Evolutionary conservation across 2,113 vertebrate species (phyloP).

Genomic region (Scalopus aquaticus): DNA sequence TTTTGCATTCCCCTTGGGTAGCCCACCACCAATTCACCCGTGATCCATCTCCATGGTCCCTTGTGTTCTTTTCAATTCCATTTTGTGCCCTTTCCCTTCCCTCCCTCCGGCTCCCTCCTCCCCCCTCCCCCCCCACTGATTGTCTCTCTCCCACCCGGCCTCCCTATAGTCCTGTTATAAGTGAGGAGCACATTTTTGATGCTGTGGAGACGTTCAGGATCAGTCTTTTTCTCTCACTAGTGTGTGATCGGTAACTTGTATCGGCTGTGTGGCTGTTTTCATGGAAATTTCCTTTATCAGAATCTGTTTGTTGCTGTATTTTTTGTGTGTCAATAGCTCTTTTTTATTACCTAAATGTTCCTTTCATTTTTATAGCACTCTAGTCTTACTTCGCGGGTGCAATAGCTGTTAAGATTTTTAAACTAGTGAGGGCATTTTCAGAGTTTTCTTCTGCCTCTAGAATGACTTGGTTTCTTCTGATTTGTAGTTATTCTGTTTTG

Average conservation of each 20-base stretch:
- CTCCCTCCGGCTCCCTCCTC: too few species aligned
- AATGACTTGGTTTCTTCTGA: background rate
- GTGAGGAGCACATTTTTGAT: too few species aligned
- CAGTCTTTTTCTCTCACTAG: background rate
- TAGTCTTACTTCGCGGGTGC: background rate
- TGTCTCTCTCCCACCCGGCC: too few species aligned
- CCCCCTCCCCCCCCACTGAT: too few species aligned
- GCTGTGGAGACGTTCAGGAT: background rate
- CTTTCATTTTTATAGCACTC: background rate
- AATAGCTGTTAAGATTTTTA: background rate
- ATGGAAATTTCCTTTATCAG: background rate
- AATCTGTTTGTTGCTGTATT: background rate
- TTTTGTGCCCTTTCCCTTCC: too few species aligned
- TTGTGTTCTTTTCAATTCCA: too few species aligned
- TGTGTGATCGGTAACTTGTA: background rate
- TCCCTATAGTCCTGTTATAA: too few species aligned
- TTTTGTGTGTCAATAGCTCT: background rate
- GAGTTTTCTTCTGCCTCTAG: background rate
- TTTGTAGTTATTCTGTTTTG: background rate
- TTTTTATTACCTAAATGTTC: slow-evolving; percentile 10
- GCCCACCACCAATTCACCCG: too few species aligned
- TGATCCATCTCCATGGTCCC: too few species aligned
- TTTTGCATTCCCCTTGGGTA: too few species aligned
- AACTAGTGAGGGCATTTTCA: background rate
- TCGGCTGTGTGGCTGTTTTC: background rate